Base-by-base conservation (phyloP, 2,113 vertebrate genomes). In the Pseudopipra pipra region DNA sequence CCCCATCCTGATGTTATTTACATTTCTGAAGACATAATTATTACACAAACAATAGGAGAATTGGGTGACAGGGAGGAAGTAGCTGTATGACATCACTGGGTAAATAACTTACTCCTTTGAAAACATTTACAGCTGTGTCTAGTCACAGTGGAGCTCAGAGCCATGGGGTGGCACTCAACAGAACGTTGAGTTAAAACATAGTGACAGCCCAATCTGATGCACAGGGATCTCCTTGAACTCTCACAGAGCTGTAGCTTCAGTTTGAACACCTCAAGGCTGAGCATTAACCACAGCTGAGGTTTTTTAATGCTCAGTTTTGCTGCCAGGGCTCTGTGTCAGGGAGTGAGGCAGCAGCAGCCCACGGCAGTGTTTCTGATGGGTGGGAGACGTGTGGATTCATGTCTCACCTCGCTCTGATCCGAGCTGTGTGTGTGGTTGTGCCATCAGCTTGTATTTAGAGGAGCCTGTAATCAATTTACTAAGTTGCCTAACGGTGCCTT, bases 1-100 rank as follows among this genome's bases (percentile, higher is more conserved):
- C 41, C 80, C 88, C 75, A 92, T 83, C 80, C 56, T 47, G 76
- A 17, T 2, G 3, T 56, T 96, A 92, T 96, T 95, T 95, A 96
- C 95, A 94, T 70, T 87, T 88, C 75, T 86, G 76, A 90, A 92
- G 83, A 91, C 46, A 22, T 43, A 12, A 67, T 73, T 80, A 46
- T 71, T 94, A 95, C 88, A 97, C 47, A 77, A 78, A 86, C 54
- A 76, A 25, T 5, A 47, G 86, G 54, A 66, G 25, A 71, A 22
- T 4, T 43, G 63, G 25, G 74, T 93, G 68, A 70, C 39, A 71
- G 35, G 63, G 43, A 56, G 23, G 49, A 77, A 86, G 51, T 10
- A 24, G 85, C 55, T 81, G 37, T 35, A 20, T 71, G 77, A 74
- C 67, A 47, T 67, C 51, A 52, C 67, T 49, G 55, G 43, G 24